Evolutionary conservation across 1,140 invertebrate species (phyloP), one percentile per base, ranked within the genome.

Genomic region (Pachyrhynchus sulphureomaculatus): DNA sequence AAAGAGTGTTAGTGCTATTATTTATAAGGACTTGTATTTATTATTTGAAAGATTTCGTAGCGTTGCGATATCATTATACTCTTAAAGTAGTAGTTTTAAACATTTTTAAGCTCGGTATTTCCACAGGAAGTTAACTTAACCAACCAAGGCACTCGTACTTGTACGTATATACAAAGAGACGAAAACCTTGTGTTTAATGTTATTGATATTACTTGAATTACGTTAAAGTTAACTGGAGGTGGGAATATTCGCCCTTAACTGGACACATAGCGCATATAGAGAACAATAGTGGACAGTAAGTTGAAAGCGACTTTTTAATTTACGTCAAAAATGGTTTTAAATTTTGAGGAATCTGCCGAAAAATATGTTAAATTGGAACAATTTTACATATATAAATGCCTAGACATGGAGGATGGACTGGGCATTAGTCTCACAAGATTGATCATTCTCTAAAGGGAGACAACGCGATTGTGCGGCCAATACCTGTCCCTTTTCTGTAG

Each of bases 1-100:
- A 47, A 13, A 41, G 37, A 47, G 69, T 72, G 70, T 66, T 71
- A 57, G 62, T 68, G 64, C 60, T 57, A 36, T 37, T 51, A 49
- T 58, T 39, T 24, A 41, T 29, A 6, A 60, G 52, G 57, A 60
- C 57, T 60, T 60, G 41, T 64, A 61, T 61, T 60, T 56, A 58
- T 29, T 57, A 62, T 62, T 59, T 58, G 17, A 29, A 10, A 29
- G 26, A 53, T 51, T 54, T 24, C 21, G 42, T 37, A 63, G 64
- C 64, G 61, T 55, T 53, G 62, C 58, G 51, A 42, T 49, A 47
- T 26, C 12, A 45, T 49, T 47, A 62, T 20, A 63, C 49, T 53
- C 51, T 64, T 59, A 52, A 53, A 45, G 21, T 44, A 45, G 21
- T 44, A 63, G 56, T 66, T 63, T 65, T 66, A 69, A 65, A 68